Conservation (phyloP, 2,113 vertebrate genomes). For the Columba livia region DNA sequence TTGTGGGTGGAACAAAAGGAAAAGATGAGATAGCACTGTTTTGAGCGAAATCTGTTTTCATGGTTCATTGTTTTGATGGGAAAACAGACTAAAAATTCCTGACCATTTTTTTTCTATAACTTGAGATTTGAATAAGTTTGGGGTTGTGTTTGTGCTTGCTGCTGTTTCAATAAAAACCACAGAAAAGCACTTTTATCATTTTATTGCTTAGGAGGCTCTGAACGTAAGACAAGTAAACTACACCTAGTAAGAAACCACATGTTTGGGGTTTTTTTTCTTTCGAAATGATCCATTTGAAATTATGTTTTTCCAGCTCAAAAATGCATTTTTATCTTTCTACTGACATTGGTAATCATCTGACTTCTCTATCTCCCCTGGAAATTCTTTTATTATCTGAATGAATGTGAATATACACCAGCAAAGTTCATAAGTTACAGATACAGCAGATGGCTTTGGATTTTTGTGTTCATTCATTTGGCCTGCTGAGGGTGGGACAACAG, state of each 20-base stretch:
- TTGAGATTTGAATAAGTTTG: not conserved
- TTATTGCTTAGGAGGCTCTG: not conserved
- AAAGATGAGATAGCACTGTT: not conserved
- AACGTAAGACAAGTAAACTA: not conserved
- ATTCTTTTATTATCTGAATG: not conserved
- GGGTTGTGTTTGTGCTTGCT: not conserved
- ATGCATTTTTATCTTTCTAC: not conserved
- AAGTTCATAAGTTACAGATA: not conserved
- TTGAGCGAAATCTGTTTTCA: not conserved
- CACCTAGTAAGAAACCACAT: not conserved
- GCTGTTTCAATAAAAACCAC: not conserved
- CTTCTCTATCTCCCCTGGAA: not conserved
- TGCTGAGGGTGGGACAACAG: not conserved
- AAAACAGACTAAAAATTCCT: not conserved
- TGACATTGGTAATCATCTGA: not conserved
- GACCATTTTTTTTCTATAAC: not conserved
- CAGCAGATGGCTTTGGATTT: not conserved
- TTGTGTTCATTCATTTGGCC: not conserved
- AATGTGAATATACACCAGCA: not conserved
- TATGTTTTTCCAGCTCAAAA: not conserved
- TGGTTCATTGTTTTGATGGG: not conserved
- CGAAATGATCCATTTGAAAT: not conserved
- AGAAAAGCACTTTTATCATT: not conserved
- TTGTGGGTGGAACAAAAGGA: not conserved
- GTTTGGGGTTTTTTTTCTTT: not conserved